Evolutionary conservation across 1,140 invertebrate genomes (phyloP).

Genomic region (Drosophila trapezifrons): DNA sequence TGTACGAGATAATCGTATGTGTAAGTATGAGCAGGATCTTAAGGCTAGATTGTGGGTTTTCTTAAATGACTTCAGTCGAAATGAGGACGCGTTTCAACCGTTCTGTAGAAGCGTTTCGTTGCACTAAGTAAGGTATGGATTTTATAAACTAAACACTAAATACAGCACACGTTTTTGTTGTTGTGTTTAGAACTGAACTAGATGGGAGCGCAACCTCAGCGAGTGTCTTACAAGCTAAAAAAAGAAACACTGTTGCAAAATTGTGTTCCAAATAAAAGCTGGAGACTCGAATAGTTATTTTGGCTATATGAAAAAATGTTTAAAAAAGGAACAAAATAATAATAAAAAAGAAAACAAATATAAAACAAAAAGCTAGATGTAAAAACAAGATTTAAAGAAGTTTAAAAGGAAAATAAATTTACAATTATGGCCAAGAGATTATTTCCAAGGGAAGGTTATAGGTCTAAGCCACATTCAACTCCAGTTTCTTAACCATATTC

Average conservation of each 20-base stretch:
- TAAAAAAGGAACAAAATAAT: no score
- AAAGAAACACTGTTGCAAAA: neutral
- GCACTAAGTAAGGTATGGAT: slow-evolving; percentile 47
- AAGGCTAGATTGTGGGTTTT: slow-evolving; percentile 40
- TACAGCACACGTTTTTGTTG: slow-evolving; percentile 58
- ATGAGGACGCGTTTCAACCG: slow-evolving; percentile 69
- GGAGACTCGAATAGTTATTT: neutral
- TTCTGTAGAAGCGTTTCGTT: slow-evolving; percentile 74
- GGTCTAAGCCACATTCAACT: neutral
- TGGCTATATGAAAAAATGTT: no score
- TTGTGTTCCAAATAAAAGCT: neutral
- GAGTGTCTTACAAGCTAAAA: slow-evolving; percentile 21
- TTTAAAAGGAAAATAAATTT: neutral
- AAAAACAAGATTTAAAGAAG: neutral
- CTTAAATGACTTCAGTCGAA: slow-evolving; percentile 76
- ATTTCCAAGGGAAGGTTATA: neutral
- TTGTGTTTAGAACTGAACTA: slow-evolving; percentile 77
- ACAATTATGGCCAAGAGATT: neutral
- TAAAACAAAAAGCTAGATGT: neutral
- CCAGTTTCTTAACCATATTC: neutral
- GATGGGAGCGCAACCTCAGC: slow-evolving; percentile 48
- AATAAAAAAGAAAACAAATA: neutral
- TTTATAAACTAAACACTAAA: slow-evolving; percentile 50
- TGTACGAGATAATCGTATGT: slow-evolving; percentile 19
- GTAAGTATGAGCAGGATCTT: slow-evolving; percentile 35